Evolutionary conservation across 2,888 invertebrate genomes (phyloP).

Genomic region (Drosophila flavopinicola): DNA sequence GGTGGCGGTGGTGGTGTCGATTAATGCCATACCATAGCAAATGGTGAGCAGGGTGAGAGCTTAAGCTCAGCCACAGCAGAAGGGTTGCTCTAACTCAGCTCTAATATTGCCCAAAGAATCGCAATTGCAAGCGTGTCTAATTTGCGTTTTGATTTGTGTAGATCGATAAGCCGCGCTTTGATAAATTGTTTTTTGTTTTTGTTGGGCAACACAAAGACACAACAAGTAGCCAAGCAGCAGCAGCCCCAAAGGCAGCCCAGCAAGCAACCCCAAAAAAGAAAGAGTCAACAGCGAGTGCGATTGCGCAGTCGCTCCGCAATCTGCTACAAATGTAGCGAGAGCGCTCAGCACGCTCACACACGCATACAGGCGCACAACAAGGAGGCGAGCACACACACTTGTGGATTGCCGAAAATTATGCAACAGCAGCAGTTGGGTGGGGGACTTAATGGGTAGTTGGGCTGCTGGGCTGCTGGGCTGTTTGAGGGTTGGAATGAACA

Average conservation of each 20-base stretch:
- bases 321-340: constrained; percentile 44
- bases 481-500: constrained; percentile 46
- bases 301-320: constrained; percentile 31
- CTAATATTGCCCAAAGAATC: background rate
- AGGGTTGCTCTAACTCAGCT: constrained; percentile 21
- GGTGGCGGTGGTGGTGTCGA: constrained; percentile 39
- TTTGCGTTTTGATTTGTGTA: constrained; percentile 34
- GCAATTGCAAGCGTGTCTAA: constrained; percentile 5
- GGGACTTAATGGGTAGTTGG: constrained; percentile 8
- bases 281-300: constrained; percentile 36
- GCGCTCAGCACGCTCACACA: constrained; percentile 12
- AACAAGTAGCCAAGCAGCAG: constrained; percentile 75
- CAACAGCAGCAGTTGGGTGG: constrained; percentile 61
- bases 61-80: constrained; percentile 2
- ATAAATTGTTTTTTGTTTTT: constrained; percentile 6
- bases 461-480: background rate
- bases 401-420: constrained; percentile 81
- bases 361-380: constrained; percentile 44
- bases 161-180: constrained; percentile 56
- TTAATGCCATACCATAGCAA: constrained; percentile 34
- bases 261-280: constrained; percentile 16
- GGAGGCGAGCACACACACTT: constrained; percentile 81
- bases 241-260: constrained; percentile 24
- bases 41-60: constrained; percentile 26
- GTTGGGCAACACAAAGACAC: constrained; percentile 66